Conservation (phyloP, 2,888 invertebrate species). For the Drosophila subquinaria region DNA sequence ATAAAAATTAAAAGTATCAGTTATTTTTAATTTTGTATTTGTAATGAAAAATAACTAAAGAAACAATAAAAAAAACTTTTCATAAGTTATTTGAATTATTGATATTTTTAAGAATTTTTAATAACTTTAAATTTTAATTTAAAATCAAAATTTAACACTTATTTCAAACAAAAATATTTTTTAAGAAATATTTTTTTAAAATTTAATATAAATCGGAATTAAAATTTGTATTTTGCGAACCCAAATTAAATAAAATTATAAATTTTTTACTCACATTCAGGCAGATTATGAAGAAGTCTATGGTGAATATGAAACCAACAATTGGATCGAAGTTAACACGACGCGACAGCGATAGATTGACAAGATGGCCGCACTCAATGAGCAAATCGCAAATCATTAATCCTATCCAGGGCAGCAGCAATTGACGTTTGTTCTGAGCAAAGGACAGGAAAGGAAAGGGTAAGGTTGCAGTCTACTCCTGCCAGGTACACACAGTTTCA, state of each 20-base stretch:
- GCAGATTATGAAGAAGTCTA: constrained; percentile 91
- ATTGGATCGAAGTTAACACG: constrained; percentile 91
- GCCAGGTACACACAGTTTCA: background rate
- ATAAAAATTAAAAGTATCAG: too few species aligned
- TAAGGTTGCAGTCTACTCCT: background rate
- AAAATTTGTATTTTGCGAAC: too few species aligned
- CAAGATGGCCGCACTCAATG: constrained; percentile 89
- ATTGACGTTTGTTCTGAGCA: constrained; percentile 89
- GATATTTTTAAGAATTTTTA: too few species aligned
- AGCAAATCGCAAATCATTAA: constrained; percentile 89
- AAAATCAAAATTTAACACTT: too few species aligned
- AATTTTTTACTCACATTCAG: constrained; percentile 89
- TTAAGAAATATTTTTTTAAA: too few species aligned
- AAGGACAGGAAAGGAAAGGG: constrained; percentile 14
- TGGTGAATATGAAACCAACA: constrained; percentile 91
- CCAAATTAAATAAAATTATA: background rate
- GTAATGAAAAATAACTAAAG: background rate
- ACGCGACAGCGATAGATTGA: constrained; percentile 89
- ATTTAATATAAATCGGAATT: too few species aligned
- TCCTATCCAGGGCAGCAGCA: constrained; percentile 91
- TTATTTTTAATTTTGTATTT: background rate
- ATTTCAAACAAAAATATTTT: too few species aligned
- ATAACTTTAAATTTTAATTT: too few species aligned
- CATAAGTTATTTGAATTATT: too few species aligned
- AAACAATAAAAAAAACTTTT: background rate